Evolutionary conservation across 2,888 invertebrate genomes (phyloP).

Genomic region (Poecilus cupreus): DNA sequence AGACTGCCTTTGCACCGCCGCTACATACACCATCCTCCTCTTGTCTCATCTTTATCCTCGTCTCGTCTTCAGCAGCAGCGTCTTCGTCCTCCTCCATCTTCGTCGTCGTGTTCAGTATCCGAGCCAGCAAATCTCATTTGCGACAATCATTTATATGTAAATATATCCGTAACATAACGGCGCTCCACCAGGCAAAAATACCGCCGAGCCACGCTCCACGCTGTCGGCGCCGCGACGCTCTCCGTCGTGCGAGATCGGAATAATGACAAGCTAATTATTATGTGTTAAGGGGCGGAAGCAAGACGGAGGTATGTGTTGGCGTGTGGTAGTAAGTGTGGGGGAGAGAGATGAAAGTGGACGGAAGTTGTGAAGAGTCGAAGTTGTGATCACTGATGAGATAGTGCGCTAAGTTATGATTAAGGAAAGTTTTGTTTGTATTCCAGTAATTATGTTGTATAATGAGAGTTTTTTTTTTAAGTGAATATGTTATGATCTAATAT

Average conservation of each 20-base stretch:
- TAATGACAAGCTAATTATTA: constrained; percentile 40
- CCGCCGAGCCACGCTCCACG: not conserved
- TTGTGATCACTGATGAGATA: not conserved
- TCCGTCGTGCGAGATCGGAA: constrained; percentile 20
- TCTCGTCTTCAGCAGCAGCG: too few relatives aligned
- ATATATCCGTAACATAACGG: constrained; percentile 34
- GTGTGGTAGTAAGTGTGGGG: not conserved
- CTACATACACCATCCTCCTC: too few relatives aligned
- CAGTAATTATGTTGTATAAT: constrained; percentile 1
- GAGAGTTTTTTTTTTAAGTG: not conserved
- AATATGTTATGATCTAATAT: too few relatives aligned
- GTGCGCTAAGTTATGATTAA: constrained; percentile 20
- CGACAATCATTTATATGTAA: constrained; percentile 42
- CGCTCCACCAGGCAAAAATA: constrained; percentile 15
- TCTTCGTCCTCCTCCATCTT: not conserved
- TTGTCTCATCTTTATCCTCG: too few relatives aligned
- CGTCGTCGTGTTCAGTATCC: not conserved
- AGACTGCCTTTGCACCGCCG: too few relatives aligned
- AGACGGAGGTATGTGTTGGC: not conserved
- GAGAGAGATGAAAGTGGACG: not conserved
- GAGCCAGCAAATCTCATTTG: constrained; percentile 12
- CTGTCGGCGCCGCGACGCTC: not conserved
- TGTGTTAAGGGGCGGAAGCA: constrained; percentile 15
- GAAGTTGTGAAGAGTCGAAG: not conserved
- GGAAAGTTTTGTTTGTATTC: constrained; percentile 4